Percentiles rank a stretch among this genome's conserved stretches.
These are phyloP conservation scores for Alfaro cultratus DNA, from an alignment of 2,797 vertebrate species.

Conservation along the genomic window DNA sequence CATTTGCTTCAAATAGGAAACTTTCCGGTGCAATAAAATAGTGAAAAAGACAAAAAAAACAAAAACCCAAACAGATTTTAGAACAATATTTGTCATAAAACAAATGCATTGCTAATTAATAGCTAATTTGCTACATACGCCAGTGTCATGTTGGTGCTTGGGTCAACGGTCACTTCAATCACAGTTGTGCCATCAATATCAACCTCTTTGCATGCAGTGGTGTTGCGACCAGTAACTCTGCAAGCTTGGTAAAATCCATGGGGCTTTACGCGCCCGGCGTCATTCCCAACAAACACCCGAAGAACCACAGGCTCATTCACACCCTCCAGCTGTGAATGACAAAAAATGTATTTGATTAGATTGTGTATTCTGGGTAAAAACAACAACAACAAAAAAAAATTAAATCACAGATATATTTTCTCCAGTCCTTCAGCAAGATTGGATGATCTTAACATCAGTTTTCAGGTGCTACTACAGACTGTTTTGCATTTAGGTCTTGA, in stretches of 20 bases:
- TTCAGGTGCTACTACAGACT: background rate
- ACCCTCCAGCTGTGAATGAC: constrained; percentile 88
- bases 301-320: constrained; percentile 93
- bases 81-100: background rate
- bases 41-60: background rate
- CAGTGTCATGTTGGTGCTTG: constrained; percentile 93
- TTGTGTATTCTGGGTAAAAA: background rate
- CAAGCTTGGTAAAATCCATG: constrained; percentile 99
- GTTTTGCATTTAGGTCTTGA: background rate
- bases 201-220: constrained; percentile 96
- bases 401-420: background rate
- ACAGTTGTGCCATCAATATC: constrained; percentile 97
- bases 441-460: background rate
- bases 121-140: constrained; percentile 87
- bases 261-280: constrained; percentile 94
- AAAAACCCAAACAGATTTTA: too few species aligned
- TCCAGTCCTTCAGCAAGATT: background rate
- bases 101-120: background rate
- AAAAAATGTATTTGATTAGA: constrained; percentile 1
- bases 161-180: constrained; percentile 95
- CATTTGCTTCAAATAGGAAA: background rate
- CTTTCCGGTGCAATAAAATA: constrained; percentile 2
- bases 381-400: background rate
- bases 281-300: constrained; percentile 97
- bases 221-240: constrained; percentile 95